These are phyloP conservation scores for Melanotaenia boesemani DNA, from an alignment of 2,797 vertebrate genomes.

Conservation along the genomic window DNA sequence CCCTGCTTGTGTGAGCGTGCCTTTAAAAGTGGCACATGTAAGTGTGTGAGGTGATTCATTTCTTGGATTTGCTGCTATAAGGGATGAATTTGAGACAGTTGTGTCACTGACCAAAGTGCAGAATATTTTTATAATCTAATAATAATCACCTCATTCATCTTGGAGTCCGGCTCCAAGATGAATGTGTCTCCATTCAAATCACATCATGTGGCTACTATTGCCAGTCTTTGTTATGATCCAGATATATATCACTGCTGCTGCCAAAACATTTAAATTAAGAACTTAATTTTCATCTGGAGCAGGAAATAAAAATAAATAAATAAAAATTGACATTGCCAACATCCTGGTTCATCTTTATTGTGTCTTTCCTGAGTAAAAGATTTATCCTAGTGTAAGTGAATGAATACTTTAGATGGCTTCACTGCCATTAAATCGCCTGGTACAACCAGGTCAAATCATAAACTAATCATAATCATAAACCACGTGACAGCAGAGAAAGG, in stretches of 20 bases:
- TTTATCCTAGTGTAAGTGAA: not conserved
- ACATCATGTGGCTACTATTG: not conserved
- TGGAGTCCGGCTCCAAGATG: constrained; percentile 10
- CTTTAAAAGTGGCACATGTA: constrained; percentile 1
- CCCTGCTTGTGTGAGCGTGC: not conserved
- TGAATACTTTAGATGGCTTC: not conserved
- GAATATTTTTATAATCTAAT: constrained; percentile 8
- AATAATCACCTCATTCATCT: not conserved
- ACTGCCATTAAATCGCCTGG: not conserved
- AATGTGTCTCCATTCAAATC: not conserved
- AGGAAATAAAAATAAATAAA: not conserved
- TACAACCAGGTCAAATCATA: constrained; percentile 1
- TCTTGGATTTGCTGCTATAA: not conserved
- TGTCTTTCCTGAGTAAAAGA: not conserved
- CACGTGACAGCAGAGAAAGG: not conserved
- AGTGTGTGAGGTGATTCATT: constrained; percentile 21
- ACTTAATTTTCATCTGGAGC: not conserved
- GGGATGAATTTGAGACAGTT: constrained; percentile 1
- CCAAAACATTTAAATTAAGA: constrained; percentile 3
- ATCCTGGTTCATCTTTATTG: not conserved
- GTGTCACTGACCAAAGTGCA: constrained; percentile 18
- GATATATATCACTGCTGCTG: not conserved
- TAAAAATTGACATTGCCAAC: not conserved
- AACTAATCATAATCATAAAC: not conserved
- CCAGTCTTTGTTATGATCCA: not conserved